Evolutionary conservation across 2,797 vertebrate species (phyloP), one percentile per base, ranked within the genome.

Genomic region (Mycteria americana): DNA sequence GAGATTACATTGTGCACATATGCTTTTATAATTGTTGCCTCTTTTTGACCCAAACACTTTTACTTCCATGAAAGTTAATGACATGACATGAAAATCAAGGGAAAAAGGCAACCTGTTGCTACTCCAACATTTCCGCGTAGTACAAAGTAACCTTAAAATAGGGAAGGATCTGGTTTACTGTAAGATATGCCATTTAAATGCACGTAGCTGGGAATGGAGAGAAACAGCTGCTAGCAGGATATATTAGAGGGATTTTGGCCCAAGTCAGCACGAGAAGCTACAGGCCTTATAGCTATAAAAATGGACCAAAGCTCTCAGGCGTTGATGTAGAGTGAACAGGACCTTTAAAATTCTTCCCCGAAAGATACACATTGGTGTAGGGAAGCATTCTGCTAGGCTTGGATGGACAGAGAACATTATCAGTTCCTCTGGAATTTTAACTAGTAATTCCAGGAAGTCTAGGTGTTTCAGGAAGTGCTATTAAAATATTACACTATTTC

Each of bases 381-480:
- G 45, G 37, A 67, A 75, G 45, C 53, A 70, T 18, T 69, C 37
- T 89, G 33, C 46, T 89, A 27, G 53, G 46, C 70, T 79, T 70
- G 41, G 77, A n/a, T 80, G 77, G 45, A 70, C 69, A 67, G 85
- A 76, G 48, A 88, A 70, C 7, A n/a, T 81, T 79, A 81, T 43
- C 60, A 51, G 12, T 92, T 95, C 83, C 64, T 59, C 70, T 83
- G 86, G 64, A 82, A 74, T 85, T 82, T 67, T 65, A 89, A 68
- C 33, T 77, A n/a, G 70, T 68, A 57, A 77, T 94, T 93, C 63
- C 68, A 96, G 92, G 93, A 94, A 93, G 81, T 87, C 78, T 89
- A 89, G 85, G 91, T 95, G 93, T 93, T 96, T 90, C 70, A 89
- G 89, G 93, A 96, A 95, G 62, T 69, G 57, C 35, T 88, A 33